Percentiles rank a stretch among this genome's conserved stretches.
Evolutionary conservation across 2,888 invertebrate species (phyloP).

Genomic region (Acrocera orbiculus): DNA sequence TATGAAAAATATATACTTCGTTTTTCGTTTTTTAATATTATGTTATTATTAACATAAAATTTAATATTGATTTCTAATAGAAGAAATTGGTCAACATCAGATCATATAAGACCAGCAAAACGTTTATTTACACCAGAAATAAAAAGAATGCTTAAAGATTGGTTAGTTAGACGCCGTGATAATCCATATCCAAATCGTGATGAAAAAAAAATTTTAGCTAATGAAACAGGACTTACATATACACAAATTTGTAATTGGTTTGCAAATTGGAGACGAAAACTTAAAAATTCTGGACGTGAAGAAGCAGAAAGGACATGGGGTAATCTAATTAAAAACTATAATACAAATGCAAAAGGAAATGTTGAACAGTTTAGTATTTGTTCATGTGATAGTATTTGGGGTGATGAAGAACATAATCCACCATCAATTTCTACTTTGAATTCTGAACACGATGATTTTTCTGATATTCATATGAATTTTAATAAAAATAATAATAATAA

Average conservation of each 20-base stretch:
- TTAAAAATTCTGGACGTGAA: conserved; percentile 56
- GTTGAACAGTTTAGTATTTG: conserved; percentile 65
- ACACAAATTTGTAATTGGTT: conserved; percentile 68
- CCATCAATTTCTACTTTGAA: conserved; percentile 6
- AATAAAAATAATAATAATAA: conserved; percentile 2
- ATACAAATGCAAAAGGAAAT: conserved; percentile 56
- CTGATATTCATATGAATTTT: neutral
- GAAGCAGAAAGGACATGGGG: conserved; percentile 55
- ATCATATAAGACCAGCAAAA: conserved; percentile 41
- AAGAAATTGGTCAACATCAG: conserved; percentile 27
- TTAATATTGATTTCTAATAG: conserved; percentile 16
- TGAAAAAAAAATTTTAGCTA: conserved; percentile 53
- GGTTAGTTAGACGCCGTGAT: conserved; percentile 55
- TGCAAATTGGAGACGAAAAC: conserved; percentile 64
- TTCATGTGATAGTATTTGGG: conserved; percentile 65
- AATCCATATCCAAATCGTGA: conserved; percentile 64
- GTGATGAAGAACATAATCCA: conserved; percentile 37
- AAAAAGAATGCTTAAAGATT: conserved; percentile 57
- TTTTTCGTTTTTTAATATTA: too few species aligned
- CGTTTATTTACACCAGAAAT: conserved; percentile 64
- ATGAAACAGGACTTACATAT: conserved; percentile 58
- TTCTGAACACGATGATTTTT: neutral
- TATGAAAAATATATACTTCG: too few species aligned
- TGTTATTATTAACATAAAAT: neutral
- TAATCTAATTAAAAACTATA: conserved; percentile 48